Percentiles rank a stretch among this genome's conserved stretches.
These are phyloP conservation scores for Synanthedon tipuliformis DNA, from an alignment of 2,888 invertebrate species.

Conservation along the genomic window DNA sequence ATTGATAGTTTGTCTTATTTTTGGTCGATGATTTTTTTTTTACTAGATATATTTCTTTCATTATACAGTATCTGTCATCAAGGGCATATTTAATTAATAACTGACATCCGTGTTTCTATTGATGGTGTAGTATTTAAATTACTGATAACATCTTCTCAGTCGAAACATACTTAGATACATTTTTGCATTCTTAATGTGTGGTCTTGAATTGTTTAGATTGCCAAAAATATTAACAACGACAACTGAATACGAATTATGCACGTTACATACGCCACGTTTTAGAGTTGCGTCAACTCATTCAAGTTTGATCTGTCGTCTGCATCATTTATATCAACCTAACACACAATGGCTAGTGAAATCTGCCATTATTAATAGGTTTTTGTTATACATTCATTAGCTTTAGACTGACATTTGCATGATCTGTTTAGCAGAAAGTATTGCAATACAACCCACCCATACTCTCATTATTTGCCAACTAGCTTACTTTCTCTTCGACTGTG, in stretches of 20 bases:
- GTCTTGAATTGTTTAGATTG: background rate
- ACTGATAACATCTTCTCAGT: background rate
- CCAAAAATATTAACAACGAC: background rate
- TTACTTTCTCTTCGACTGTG: slow-evolving; percentile 32
- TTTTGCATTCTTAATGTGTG: background rate
- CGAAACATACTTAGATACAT: background rate
- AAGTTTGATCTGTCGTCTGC: background rate
- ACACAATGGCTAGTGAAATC: background rate
- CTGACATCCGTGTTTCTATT: background rate
- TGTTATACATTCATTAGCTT: slow-evolving; percentile 16
- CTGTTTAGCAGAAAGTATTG: slow-evolving; percentile 22
- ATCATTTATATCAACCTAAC: background rate
- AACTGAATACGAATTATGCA: background rate
- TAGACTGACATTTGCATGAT: slow-evolving; percentile 31
- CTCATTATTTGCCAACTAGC: slow-evolving; percentile 34
- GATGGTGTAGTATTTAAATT: background rate
- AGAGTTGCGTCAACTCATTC: background rate
- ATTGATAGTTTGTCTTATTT: too few relatives aligned
- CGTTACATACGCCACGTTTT: background rate
- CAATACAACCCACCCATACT: slow-evolving; percentile 30
- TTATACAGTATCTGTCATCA: too few relatives aligned
- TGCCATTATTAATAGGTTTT: background rate
- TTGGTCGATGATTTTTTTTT: too few relatives aligned
- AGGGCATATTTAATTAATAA: too few relatives aligned
- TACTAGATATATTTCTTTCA: too few relatives aligned